Percentiles rank a stretch among this genome's conserved stretches.
These are phyloP conservation scores for Cryptoblepharus egeriae DNA, from an alignment of 2,797 vertebrate species.

Conservation along the genomic window DNA sequence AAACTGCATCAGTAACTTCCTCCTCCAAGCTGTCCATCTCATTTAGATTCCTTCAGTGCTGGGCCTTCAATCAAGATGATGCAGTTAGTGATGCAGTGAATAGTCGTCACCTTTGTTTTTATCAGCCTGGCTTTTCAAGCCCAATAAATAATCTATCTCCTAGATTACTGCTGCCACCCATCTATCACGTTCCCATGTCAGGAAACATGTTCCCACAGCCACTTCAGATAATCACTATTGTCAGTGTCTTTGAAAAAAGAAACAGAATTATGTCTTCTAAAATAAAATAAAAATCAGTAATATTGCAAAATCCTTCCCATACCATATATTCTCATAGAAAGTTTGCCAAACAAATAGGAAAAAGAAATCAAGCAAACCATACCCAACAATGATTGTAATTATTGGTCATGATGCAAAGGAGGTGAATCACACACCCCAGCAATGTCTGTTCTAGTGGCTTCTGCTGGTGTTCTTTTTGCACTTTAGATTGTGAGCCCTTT, in stretches of 20 bases:
- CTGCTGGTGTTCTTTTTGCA: too few relatives aligned
- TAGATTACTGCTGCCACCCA: conserved; percentile 22
- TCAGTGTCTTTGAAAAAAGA: conserved; percentile 45
- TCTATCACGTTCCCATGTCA: conserved; percentile 7
- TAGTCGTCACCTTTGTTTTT: not conserved
- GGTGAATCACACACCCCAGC: too few relatives aligned
- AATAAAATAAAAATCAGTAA: conserved; percentile 34
- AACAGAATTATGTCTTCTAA: conserved; percentile 25
- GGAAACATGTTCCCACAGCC: conserved; percentile 27
- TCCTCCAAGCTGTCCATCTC: not conserved
- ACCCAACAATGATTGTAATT: not conserved
- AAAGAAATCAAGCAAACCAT: not conserved
- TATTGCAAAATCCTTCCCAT: conserved; percentile 11
- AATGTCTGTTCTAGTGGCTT: too few relatives aligned
- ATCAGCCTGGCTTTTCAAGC: not conserved
- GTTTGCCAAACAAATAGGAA: conserved; percentile 37
- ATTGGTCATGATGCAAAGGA: not conserved
- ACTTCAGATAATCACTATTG: conserved; percentile 22
- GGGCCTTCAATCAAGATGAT: not conserved
- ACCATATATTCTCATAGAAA: conserved; percentile 24
- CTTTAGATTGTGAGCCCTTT: too few relatives aligned
- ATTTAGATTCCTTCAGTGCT: conserved; percentile 18
- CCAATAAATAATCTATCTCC: not conserved
- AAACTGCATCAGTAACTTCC: not conserved
- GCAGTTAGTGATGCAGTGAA: not conserved